These are phyloP conservation scores for Typhlichthys eigenmanni DNA, from an alignment of 2,797 vertebrate species.

Conservation along the genomic window DNA sequence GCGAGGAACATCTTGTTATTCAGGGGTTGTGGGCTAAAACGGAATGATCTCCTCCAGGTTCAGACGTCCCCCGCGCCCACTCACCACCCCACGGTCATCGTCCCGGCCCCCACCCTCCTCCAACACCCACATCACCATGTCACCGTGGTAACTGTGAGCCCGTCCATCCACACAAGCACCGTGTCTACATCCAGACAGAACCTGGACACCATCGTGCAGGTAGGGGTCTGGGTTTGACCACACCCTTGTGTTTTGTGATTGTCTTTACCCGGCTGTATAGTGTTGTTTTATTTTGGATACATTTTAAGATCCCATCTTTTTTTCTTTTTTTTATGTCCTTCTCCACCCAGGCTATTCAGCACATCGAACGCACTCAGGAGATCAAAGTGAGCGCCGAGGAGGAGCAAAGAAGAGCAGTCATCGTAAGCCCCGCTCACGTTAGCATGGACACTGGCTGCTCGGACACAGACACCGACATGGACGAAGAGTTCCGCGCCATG, in stretches of 20 bases:
- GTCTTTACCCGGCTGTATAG: neutral
- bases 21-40: neutral
- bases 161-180: conserved; percentile 89
- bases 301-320: neutral
- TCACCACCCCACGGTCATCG: conserved; percentile 96
- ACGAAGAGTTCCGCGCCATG: conserved; percentile 88
- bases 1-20: neutral
- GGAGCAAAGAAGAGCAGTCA: conserved; percentile 90
- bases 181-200: conserved; percentile 98
- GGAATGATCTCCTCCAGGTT: conserved; percentile 72
- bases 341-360: conserved; percentile 89
- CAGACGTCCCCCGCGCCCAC: conserved; percentile 87
- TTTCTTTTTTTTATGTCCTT: neutral
- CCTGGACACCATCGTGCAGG: conserved; percentile 99
- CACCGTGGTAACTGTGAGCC: conserved; percentile 96
- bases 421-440: conserved; percentile 85
- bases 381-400: conserved; percentile 85
- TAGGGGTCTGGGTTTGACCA: conserved; percentile 41
- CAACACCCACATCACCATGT: conserved; percentile 89
- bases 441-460: conserved; percentile 87
- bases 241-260: neutral
- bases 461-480: conserved; percentile 90
- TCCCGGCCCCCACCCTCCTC: conserved; percentile 84
- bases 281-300: no score
- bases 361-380: conserved; percentile 95